Evolutionary conservation across 2,113 vertebrate genomes (phyloP).

Genomic region (Rafetus swinhoei): DNA sequence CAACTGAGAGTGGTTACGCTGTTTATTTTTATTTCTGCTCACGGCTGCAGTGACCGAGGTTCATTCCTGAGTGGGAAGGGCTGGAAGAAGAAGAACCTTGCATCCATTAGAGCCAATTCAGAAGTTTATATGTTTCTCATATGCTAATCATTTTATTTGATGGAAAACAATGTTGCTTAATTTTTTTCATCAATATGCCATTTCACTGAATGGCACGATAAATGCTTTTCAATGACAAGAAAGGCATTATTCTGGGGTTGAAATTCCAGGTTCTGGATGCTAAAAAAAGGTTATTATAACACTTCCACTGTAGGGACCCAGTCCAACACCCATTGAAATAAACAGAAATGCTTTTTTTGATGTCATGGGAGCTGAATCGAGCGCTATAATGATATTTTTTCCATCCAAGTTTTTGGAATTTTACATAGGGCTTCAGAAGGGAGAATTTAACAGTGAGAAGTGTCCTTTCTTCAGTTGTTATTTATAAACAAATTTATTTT

Average conservation of each 20-base stretch:
- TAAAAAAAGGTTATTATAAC: conserved; percentile 46
- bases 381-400: conserved; percentile 39
- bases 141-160: conserved; percentile 23
- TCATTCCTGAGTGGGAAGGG: conserved; percentile 52
- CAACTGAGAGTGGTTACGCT: conserved; percentile 81
- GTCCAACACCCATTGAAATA: conserved; percentile 36
- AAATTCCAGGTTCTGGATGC: conserved; percentile 47
- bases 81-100: conserved; percentile 72
- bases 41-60: conserved; percentile 76
- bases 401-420: not conserved
- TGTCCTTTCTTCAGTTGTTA: not conserved
- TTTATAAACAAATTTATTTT: not conserved
- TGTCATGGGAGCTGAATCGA: conserved; percentile 25
- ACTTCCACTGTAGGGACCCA: conserved; percentile 30
- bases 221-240: conserved; percentile 44
- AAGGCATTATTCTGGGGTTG: conserved; percentile 38
- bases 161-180: conserved; percentile 61
- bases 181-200: conserved; percentile 33
- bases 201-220: conserved; percentile 58
- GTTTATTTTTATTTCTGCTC: conserved; percentile 84
- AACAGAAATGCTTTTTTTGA: not conserved
- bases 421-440: not conserved
- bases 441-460: not conserved
- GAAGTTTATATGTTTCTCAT: conserved; percentile 67
- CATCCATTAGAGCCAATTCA: conserved; percentile 52